phyloP scores from a whole-genome alignment of 1,140 invertebrate genomes.

The Fopius arisanus region DNA sequence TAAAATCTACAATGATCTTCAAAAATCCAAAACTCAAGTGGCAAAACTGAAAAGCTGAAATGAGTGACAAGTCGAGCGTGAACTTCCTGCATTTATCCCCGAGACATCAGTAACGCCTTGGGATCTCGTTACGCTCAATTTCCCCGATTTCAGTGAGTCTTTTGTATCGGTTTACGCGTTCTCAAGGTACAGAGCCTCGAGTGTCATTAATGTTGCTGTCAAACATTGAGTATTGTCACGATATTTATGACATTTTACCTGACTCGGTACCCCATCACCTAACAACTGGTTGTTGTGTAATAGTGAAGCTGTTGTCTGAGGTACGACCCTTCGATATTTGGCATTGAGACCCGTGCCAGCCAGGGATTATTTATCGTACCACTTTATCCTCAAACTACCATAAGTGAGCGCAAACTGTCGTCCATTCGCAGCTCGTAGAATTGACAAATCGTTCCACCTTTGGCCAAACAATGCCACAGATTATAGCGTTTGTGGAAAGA shows the following conservation, averaged over 20 bases:
- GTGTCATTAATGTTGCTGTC: slow-evolving; percentile 53
- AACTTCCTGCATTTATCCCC: slow-evolving; percentile 37
- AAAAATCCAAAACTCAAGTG: background rate
- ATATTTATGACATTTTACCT: slow-evolving; percentile 51
- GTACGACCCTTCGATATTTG: background rate
- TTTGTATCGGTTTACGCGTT: slow-evolving; percentile 49
- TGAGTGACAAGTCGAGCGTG: slow-evolving; percentile 42
- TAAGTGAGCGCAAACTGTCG: slow-evolving; percentile 1
- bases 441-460: slow-evolving; percentile 28
- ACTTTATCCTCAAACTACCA: slow-evolving; percentile 19
- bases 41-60: background rate
- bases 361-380: slow-evolving; percentile 22
- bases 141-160: slow-evolving; percentile 52
- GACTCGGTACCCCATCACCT: slow-evolving; percentile 14
- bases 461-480: background rate
- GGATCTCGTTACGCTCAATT: slow-evolving; percentile 53
- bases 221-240: slow-evolving; percentile 47
- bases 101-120: slow-evolving; percentile 19
- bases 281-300: slow-evolving; percentile 23
- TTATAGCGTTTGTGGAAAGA: slow-evolving; percentile 3
- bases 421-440: slow-evolving; percentile 20
- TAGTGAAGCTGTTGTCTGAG: slow-evolving; percentile 12
- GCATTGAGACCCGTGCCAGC: background rate
- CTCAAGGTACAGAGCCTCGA: slow-evolving; percentile 32
- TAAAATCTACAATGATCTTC: slow-evolving; percentile 39